Percentiles rank a stretch among this genome's conserved stretches.
Conservation (phyloP, 2,797 vertebrate species). For the Sebastes melanostomus region DNA sequence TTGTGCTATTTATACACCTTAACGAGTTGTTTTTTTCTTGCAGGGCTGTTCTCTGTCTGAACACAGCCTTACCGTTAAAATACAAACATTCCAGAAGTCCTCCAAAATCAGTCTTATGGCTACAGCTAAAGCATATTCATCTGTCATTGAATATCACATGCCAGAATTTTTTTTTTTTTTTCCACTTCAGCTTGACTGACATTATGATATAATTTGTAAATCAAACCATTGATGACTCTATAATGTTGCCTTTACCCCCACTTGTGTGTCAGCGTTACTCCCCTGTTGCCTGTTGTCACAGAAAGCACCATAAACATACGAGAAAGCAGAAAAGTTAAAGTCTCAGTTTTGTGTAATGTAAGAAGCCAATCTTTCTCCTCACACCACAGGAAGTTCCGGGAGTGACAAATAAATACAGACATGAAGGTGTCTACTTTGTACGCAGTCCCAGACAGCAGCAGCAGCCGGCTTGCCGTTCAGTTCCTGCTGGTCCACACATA, state of each 20-base stretch:
- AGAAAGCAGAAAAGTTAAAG: neutral
- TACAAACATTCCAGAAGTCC: neutral
- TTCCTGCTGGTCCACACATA: neutral
- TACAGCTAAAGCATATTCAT: neutral
- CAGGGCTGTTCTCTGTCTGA: neutral
- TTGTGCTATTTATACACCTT: neutral
- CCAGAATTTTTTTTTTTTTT: neutral
- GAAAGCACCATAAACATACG: neutral
- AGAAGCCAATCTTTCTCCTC: neutral
- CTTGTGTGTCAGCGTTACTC: neutral
- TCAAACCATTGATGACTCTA: neutral
- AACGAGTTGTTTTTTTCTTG: neutral
- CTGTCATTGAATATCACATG: neutral
- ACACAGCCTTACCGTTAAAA: neutral
- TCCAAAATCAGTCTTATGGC: neutral
- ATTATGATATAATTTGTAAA: neutral
- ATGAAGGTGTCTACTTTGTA: neutral
- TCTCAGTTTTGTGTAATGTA: neutral
- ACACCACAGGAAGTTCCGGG: neutral
- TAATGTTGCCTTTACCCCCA: neutral
- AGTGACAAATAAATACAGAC: neutral
- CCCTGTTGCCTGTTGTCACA: neutral
- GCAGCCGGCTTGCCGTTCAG: neutral
- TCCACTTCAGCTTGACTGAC: neutral
- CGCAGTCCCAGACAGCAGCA: conserved; percentile 4